phyloP scores from a whole-genome alignment of 2,888 invertebrate species.

The Polietes domitor region DNA sequence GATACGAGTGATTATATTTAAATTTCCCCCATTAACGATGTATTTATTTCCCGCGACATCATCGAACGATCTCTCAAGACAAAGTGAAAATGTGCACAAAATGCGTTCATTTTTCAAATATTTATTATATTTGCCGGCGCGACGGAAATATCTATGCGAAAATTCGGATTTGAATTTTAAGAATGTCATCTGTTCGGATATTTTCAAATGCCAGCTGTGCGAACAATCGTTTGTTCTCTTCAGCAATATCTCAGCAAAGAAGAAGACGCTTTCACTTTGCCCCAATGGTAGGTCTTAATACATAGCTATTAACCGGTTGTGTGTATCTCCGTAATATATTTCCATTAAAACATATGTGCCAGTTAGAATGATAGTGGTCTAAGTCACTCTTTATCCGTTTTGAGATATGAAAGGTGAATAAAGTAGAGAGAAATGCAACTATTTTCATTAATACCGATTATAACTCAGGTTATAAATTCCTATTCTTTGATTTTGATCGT shows the following conservation, averaged over 20 bases:
- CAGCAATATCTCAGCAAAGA: constrained; percentile 28
- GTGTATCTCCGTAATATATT: too few relatives aligned
- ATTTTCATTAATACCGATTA: too few relatives aligned
- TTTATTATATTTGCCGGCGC: background rate
- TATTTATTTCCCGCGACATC: background rate
- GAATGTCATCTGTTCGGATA: constrained; percentile 45
- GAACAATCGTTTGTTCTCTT: constrained; percentile 46
- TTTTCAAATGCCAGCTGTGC: constrained; percentile 51
- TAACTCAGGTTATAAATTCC: too few relatives aligned
- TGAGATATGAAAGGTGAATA: too few relatives aligned
- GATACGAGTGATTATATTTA: background rate
- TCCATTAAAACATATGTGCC: too few relatives aligned
- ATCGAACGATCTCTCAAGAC: too few relatives aligned
- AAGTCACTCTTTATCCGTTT: too few relatives aligned
- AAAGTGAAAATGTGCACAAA: constrained; percentile 13
- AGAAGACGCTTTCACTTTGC: constrained; percentile 33
- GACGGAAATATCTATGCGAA: background rate
- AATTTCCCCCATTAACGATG: background rate
- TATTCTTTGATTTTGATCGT: too few relatives aligned
- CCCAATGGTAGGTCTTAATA: constrained; percentile 36
- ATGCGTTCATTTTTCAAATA: constrained; percentile 35
- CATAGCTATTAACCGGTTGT: too few relatives aligned
- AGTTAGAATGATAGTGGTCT: too few relatives aligned
- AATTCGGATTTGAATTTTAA: background rate
- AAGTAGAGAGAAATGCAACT: too few relatives aligned